Conservation (phyloP, 2,888 invertebrate genomes). For the Lysandra bellargus region DNA sequence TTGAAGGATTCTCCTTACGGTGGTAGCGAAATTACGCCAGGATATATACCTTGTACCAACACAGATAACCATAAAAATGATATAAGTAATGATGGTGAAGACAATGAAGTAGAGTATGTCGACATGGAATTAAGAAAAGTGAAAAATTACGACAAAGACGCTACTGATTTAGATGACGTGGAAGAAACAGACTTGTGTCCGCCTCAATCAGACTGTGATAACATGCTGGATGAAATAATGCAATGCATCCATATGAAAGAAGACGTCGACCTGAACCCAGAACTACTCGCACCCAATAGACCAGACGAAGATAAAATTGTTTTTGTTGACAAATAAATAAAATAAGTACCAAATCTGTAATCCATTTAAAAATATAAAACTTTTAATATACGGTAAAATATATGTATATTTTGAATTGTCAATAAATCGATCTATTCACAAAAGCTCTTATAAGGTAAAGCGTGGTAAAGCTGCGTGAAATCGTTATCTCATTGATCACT, state of each 20-base stretch:
- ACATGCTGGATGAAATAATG: constrained; percentile 71
- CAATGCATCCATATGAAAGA: constrained; percentile 59
- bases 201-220: constrained; percentile 49
- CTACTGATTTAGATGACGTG: neutral
- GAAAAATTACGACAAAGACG: neutral
- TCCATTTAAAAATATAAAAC: neutral
- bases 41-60: constrained; percentile 30
- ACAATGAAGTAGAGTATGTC: constrained; percentile 29
- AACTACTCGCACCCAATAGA: constrained; percentile 60
- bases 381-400: neutral
- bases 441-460: neutral
- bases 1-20: constrained; percentile 59
- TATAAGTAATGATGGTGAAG: neutral
- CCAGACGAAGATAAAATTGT: constrained; percentile 58
- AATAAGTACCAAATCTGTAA: neutral
- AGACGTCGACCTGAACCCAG: constrained; percentile 51
- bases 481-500: constrained; percentile 7
- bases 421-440: neutral
- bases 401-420: neutral
- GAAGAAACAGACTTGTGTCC: neutral
- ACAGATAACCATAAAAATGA: constrained; percentile 30
- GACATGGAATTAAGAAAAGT: neutral
- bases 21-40: constrained; percentile 60
- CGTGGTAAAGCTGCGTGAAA: constrained; percentile 7
- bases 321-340: constrained; percentile 55